A percentile compares a stretch with the other conserved stretches of the same genome.
phyloP scores from a whole-genome alignment of 2,113 vertebrate genomes.

The Phylloscopus trochilus region DNA sequence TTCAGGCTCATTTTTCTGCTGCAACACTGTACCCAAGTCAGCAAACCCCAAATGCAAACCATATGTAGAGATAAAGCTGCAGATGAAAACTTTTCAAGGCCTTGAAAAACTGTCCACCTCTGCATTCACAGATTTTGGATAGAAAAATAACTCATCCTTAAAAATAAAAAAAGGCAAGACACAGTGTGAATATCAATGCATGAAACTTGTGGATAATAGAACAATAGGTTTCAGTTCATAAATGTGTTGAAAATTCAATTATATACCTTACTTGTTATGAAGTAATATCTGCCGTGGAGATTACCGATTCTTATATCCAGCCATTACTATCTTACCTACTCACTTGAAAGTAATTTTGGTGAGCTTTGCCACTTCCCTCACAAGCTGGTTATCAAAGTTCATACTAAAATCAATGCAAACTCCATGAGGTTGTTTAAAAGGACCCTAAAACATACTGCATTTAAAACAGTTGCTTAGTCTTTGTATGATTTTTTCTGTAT shows the following conservation, averaged over 20 bases:
- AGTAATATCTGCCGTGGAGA: not conserved
- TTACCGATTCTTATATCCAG: not conserved
- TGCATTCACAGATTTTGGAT: not conserved
- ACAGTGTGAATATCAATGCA: not conserved
- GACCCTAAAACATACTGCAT: rapidly evolving
- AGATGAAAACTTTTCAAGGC: not conserved
- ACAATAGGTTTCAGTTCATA: rapidly evolving
- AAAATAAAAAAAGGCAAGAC: not conserved
- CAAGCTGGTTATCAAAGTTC: not conserved
- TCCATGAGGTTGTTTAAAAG: not conserved
- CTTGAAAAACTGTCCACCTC: not conserved
- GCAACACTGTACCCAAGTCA: not conserved
- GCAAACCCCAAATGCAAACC: not conserved
- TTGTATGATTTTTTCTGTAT: not conserved
- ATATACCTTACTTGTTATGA: not conserved
- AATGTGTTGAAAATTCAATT: not conserved
- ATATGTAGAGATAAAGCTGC: not conserved
- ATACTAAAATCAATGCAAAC: not conserved
- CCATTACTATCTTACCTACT: not conserved
- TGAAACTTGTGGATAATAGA: not conserved
- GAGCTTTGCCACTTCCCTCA: not conserved
- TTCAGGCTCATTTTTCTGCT: not conserved
- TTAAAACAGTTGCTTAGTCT: not conserved
- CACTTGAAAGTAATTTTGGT: not conserved
- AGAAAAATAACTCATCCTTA: not conserved